A percentile compares a stretch with the other conserved stretches of the same genome.
These are phyloP conservation scores for Mythimna impura DNA, from an alignment of 2,888 invertebrate species.

Conservation along the genomic window DNA sequence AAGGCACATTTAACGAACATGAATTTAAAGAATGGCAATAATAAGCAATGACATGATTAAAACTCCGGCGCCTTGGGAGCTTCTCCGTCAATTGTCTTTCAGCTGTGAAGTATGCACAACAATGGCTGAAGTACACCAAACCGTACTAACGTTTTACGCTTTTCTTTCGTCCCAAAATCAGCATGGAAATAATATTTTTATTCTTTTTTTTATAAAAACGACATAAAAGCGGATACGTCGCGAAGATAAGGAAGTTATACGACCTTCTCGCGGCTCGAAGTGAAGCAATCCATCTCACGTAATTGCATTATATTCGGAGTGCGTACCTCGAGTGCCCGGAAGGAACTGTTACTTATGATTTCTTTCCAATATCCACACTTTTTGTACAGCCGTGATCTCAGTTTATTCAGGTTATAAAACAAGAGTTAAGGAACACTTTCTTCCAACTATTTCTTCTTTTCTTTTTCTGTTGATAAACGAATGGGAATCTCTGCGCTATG, in stretches of 20 bases:
- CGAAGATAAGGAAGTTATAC: conserved; percentile 79
- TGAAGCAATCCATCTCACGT: conserved; percentile 81
- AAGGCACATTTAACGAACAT: conserved; percentile 41
- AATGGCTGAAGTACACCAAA: conserved; percentile 41
- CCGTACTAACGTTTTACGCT: conserved; percentile 57
- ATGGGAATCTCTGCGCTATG: conserved; percentile 41
- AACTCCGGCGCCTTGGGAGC: conserved; percentile 45
- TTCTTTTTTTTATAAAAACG: conserved; percentile 77
- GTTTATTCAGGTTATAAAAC: conserved; percentile 62
- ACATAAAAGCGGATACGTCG: conserved; percentile 73
- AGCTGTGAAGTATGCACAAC: conserved; percentile 48
- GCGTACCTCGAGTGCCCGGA: conserved; percentile 73
- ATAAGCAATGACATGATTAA: conserved; percentile 59
- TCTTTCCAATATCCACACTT: conserved; percentile 74
- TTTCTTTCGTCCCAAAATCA: conserved; percentile 62
- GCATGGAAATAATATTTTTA: conserved; percentile 70
- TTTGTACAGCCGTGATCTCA: conserved; percentile 60
- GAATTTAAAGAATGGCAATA: conserved; percentile 54
- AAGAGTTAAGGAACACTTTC: conserved; percentile 60
- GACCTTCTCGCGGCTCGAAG: conserved; percentile 75
- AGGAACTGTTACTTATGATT: conserved; percentile 74
- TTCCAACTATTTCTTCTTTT: conserved; percentile 53
- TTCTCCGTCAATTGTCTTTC: conserved; percentile 48
- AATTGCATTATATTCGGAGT: conserved; percentile 84
- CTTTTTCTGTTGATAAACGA: conserved; percentile 34